These are phyloP conservation scores for Arenicola marina DNA, from an alignment of 2,888 invertebrate genomes.

Conservation along the genomic window DNA sequence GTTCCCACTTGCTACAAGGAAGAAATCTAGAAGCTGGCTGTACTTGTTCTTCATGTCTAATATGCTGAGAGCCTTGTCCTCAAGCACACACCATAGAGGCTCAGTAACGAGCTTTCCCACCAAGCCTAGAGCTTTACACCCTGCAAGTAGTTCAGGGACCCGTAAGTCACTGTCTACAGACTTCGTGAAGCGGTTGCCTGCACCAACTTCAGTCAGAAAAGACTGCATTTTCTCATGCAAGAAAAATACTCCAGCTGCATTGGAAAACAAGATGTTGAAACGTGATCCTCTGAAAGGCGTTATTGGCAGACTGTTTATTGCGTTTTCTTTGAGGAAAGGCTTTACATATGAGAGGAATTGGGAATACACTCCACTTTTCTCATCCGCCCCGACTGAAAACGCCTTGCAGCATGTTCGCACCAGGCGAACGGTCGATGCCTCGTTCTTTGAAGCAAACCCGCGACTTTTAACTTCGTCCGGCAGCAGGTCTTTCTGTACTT, in stretches of 20 bases:
- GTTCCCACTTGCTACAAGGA: not conserved
- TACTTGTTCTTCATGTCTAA: slow-evolving; percentile 8
- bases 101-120: slow-evolving; percentile 12
- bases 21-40: not conserved
- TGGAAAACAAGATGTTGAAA: slow-evolving; percentile 1
- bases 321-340: not conserved
- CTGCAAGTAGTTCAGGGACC: slow-evolving; percentile 29
- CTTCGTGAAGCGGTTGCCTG: slow-evolving; percentile 1
- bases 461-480: not conserved
- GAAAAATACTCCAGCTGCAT: slow-evolving; percentile 1
- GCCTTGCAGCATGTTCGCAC: slow-evolving; percentile 3
- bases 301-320: not conserved
- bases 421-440: not conserved
- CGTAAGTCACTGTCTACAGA: slow-evolving; percentile 25
- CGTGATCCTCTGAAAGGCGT: slow-evolving; percentile 1
- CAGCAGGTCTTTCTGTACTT: not conserved
- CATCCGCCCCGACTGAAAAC: slow-evolving; percentile 6
- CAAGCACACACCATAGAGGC: slow-evolving; percentile 6
- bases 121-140: slow-evolving; percentile 32
- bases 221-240: not conserved
- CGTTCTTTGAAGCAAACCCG: not conserved
- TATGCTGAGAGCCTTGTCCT: not conserved
- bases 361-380: not conserved
- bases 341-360: not conserved
- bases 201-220: not conserved